Percentiles rank a stretch among this genome's conserved stretches.
Evolutionary conservation across 2,888 invertebrate genomes (phyloP).

Genomic region (Dastarcus helophoroides): DNA sequence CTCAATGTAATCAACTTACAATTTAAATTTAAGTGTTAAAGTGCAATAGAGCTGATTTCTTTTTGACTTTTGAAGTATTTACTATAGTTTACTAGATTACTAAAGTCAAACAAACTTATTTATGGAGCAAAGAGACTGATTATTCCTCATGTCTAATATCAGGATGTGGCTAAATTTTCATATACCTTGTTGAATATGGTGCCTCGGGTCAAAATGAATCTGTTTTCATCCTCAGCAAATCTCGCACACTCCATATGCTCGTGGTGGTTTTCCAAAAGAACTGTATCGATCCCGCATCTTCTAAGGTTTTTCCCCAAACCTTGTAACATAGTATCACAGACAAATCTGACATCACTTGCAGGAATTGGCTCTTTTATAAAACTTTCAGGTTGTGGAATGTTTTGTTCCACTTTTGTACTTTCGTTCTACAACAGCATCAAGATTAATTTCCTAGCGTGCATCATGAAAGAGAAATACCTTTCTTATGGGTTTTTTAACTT

Average conservation of each 20-base stretch:
- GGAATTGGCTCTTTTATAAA: slow-evolving; percentile 22
- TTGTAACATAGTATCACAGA: slow-evolving; percentile 50
- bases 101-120: no score
- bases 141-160: no score
- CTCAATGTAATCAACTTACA: no score
- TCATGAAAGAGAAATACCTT: slow-evolving; percentile 23
- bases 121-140: no score
- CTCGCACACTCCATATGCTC: slow-evolving; percentile 42
- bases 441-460: no score
- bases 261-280: slow-evolving; percentile 39
- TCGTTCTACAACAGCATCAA: no score
- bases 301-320: slow-evolving; percentile 51
- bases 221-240: slow-evolving; percentile 39
- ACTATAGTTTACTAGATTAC: no score
- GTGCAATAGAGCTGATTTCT: no score
- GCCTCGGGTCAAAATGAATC: slow-evolving; percentile 47
- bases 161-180: neutral
- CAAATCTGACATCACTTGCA: slow-evolving; percentile 34
- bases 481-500: slow-evolving; percentile 30
- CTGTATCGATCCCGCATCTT: slow-evolving; percentile 50
- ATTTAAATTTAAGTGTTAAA: no score
- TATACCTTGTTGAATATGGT: slow-evolving; percentile 35
- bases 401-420: no score
- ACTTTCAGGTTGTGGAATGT: slow-evolving; percentile 25
- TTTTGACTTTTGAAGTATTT: no score